Base-by-base conservation (phyloP, 2,113 vertebrate genomes). In the Actinemys pallida region DNA sequence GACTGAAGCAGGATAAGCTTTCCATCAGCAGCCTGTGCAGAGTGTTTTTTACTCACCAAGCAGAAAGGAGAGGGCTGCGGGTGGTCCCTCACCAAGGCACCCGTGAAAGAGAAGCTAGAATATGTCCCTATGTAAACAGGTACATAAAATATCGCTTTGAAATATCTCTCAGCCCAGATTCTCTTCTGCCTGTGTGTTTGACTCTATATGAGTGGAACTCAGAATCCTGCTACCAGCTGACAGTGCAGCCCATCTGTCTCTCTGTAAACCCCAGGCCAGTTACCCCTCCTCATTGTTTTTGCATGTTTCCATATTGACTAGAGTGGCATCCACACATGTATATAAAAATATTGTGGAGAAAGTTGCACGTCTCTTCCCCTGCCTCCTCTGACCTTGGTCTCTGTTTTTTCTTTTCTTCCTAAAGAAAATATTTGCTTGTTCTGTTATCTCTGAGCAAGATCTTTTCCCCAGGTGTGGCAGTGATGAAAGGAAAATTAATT, bases 371-470 rank as follows among this genome's bases (percentile, higher is more conserved):
- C 97, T 98, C 96, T 92, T 25, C 84, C 95, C 52, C 86, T 96
- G 91, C 95, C 79, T 94, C 91, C 93, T 98, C 96, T 98, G 97
- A 98, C 98, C 98, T 97, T 98, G 95, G 97, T 96, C 97, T 97
- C 97, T 93, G 88, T 93, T 97, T 98, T 98, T 97, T 97, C 93
- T 97, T 97, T 95, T 97, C 90, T 93, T 96, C 94, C 94, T 94
- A 97, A 96, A 95, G 96, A 94, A 98, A 98, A 98, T 98, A 97
- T 98, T 98, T 98, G 97, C 97, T 97, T 96, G 97, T 93, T 86
- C 90, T 92, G 91, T 97, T 98, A 97, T 98, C 97, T 98, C 39
- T 95, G 90, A 97, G 97, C 81, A 87, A 95, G 97, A 98, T 97
- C 97, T 96, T 97, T 97, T 97, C 91, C 96, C 96, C 97, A 98